Percentiles rank a stretch among this genome's conserved stretches.
Conservation (phyloP, 2,113 vertebrate genomes). For the Anolis carolinensis region DNA sequence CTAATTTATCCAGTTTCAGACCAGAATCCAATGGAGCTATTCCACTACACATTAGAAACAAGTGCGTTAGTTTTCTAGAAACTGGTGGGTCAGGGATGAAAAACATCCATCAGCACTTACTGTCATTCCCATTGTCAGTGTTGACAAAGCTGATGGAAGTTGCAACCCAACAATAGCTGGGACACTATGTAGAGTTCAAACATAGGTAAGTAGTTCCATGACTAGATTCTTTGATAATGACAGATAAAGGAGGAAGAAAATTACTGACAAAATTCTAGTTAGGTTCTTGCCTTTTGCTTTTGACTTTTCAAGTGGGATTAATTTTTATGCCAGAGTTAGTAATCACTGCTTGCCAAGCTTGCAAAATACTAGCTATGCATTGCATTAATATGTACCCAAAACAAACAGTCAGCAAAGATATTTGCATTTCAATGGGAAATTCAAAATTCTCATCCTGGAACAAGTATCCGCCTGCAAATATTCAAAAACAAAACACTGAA, state of each 20-base stretch:
- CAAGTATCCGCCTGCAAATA: not conserved
- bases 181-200: not conserved
- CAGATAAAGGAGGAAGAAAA: not conserved
- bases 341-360: not conserved
- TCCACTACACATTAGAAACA: not conserved
- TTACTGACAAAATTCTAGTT: not conserved
- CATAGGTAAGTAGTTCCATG: not conserved
- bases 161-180: too few relatives aligned
- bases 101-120: too few relatives aligned
- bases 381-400: not conserved
- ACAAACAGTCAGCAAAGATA: accelerated
- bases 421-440: not conserved
- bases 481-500: not conserved
- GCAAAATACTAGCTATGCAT: not conserved
- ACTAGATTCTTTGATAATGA: not conserved
- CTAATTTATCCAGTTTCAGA: too few relatives aligned
- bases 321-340: not conserved
- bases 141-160: too few relatives aligned
- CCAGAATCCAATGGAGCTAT: too few relatives aligned
- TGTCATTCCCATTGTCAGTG: too few relatives aligned
- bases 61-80: not conserved
- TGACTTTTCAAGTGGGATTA: not conserved
- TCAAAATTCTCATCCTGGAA: not conserved
- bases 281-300: not conserved
- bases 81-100: not conserved